phyloP scores from a whole-genome alignment of 1,140 invertebrate species.

The Heliconius nattereri region DNA sequence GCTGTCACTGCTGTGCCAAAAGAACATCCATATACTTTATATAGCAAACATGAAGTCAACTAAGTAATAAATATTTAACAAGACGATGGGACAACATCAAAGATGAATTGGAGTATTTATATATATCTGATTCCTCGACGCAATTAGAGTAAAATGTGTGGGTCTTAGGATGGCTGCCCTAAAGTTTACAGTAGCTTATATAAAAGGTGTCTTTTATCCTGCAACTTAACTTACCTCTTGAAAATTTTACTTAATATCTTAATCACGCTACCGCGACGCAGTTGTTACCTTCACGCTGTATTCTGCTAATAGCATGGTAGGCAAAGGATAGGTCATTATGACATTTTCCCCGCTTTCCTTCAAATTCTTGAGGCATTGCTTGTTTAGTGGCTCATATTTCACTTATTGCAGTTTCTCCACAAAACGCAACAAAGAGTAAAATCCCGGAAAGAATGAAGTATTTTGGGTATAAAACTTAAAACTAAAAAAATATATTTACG shows the following conservation, averaged over 20 bases:
- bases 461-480: neutral
- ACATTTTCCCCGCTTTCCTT: no score
- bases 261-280: neutral
- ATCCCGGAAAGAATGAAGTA: neutral
- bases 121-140: neutral
- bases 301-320: no score
- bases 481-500: no score
- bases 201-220: neutral
- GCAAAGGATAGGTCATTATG: no score
- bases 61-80: slow-evolving; percentile 4
- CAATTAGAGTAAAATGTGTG: slow-evolving; percentile 15
- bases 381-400: no score
- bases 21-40: neutral
- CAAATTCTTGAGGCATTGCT: no score
- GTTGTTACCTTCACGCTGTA: no score
- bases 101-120: slow-evolving; percentile 17
- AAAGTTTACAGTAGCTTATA: neutral
- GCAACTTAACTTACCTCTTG: neutral
- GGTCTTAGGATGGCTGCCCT: neutral
- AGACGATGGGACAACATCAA: neutral
- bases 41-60: neutral
- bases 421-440: no score
- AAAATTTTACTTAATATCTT: neutral
- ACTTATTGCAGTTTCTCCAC: no score
- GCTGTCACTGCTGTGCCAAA: neutral